A percentile compares a stretch with the other conserved stretches of the same genome.
phyloP scores from a whole-genome alignment of 2,113 vertebrate genomes.

The Dicrurus megarhynchus region DNA sequence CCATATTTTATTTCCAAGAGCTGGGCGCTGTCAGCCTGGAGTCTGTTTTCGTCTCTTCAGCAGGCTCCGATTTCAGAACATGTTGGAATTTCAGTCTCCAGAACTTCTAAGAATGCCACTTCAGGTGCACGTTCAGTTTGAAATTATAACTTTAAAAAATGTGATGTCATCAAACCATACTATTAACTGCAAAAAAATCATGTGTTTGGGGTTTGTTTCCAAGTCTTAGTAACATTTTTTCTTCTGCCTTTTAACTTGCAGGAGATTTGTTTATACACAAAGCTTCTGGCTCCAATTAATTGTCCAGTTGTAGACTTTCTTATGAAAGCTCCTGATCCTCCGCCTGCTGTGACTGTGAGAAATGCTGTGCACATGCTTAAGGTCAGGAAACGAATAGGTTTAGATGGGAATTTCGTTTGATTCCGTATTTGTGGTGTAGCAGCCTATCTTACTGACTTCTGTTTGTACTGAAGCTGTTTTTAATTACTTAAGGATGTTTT shows the following conservation, averaged over 20 bases:
- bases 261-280: constrained; percentile 93
- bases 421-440: background rate
- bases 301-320: constrained; percentile 88
- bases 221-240: background rate
- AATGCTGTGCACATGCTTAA: constrained; percentile 92
- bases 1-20: constrained; percentile 76
- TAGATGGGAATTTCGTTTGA: background rate
- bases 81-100: constrained; percentile 92
- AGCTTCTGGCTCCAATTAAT: constrained; percentile 84
- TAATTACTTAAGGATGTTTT: background rate
- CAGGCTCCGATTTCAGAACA: constrained; percentile 85
- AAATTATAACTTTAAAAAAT: background rate
- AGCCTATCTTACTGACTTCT: background rate
- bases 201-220: background rate
- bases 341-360: constrained; percentile 80
- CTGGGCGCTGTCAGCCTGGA: constrained; percentile 90
- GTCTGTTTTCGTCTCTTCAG: constrained; percentile 93
- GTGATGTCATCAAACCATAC: background rate
- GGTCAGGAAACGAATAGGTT: constrained; percentile 68
- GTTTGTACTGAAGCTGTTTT: background rate
- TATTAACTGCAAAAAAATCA: background rate
- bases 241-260: constrained; percentile 42
- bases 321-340: constrained; percentile 91
- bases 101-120: constrained; percentile 93
- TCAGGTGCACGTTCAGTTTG: constrained; percentile 77